Evolutionary conservation across 2,888 invertebrate species (phyloP), one percentile per base, ranked within the genome.

Genomic region (Pseudococcus viburni): DNA sequence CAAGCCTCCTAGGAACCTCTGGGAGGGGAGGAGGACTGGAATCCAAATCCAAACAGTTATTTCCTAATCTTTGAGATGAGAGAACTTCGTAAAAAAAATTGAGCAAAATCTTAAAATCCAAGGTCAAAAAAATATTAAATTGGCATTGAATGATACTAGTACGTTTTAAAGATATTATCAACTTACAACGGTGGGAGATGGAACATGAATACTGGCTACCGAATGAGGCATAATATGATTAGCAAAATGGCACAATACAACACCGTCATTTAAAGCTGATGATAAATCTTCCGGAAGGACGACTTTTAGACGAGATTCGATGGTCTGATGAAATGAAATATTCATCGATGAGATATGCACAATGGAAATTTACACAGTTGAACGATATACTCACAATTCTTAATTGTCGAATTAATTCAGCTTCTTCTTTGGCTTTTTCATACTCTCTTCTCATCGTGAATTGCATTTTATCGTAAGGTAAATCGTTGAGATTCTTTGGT

Each of bases 191-290:
- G 96, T 96, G 85, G 97, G 96, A 90, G 97, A 97, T 90, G 98
- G 98, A 91, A 98, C 98, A 93, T 98, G 98, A 90, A 98, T 98
- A 91, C 97, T 97, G 90, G 96, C 96, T 89, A 98, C 98, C 86
- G 98, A 95, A 90, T 97, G 94, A 73, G 98, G 97, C 89, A 96
- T 94, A 90, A 98, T 96, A 92, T 97, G 96, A 92, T 98, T 98
- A 88, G 97, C 98, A 90, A 98, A 93, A 92, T 98, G 98, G 91
- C 98, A 98, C 89, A 98, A 93, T 90, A 98, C 96, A 88, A 98
- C 98, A 26, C 98, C 98, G 92, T 98, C 98, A 46, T 95, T 94
- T 90, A 98, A 92, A 83, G 96, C 96, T 59, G 96, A 94, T 84
- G 96, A 95, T 90, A 98, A 93, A 91, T 97, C 96, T 91, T 95